Evolutionary conservation across 2,888 invertebrate genomes (phyloP).

Genomic region (Cosmia trapezina): DNA sequence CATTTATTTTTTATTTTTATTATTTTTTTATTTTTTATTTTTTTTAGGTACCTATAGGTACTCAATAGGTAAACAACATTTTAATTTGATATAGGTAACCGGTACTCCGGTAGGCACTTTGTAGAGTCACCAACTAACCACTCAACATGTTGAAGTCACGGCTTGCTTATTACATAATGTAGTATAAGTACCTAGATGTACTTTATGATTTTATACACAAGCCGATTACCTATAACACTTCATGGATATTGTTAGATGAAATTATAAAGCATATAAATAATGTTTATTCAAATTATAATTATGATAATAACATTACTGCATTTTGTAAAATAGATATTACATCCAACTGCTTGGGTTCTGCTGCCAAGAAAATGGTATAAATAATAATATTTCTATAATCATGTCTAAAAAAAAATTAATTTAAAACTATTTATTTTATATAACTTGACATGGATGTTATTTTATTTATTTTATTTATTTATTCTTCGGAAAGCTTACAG

Average conservation of each 20-base stretch:
- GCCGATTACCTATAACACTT: slow-evolving; percentile 19
- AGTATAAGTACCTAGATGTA: slow-evolving; percentile 1
- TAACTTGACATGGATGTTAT: too few species aligned
- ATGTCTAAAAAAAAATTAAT: too few species aligned
- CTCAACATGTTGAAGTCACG: slow-evolving; percentile 49
- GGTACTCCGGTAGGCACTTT: slow-evolving; percentile 18
- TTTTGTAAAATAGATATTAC: slow-evolving; percentile 8
- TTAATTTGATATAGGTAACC: slow-evolving; percentile 21
- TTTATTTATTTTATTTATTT: too few species aligned
- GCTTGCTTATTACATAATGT: slow-evolving; percentile 49
- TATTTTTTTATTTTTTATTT: too few species aligned
- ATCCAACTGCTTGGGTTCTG: not conserved
- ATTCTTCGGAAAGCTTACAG: too few species aligned
- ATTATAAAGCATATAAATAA: slow-evolving; percentile 1
- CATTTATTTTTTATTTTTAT: too few species aligned
- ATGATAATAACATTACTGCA: not conserved
- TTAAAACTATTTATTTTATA: too few species aligned
- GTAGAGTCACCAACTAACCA: slow-evolving; percentile 54
- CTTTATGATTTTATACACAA: slow-evolving; percentile 19
- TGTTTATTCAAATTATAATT: slow-evolving; percentile 28
- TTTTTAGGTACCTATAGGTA: too few species aligned
- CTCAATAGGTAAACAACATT: slow-evolving; percentile 13
- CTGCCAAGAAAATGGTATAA: not conserved
- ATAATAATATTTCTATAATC: not conserved
- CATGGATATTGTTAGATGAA: not conserved